phyloP scores from a whole-genome alignment of 2,113 vertebrate genomes.

The Pantherophis guttatus region DNA sequence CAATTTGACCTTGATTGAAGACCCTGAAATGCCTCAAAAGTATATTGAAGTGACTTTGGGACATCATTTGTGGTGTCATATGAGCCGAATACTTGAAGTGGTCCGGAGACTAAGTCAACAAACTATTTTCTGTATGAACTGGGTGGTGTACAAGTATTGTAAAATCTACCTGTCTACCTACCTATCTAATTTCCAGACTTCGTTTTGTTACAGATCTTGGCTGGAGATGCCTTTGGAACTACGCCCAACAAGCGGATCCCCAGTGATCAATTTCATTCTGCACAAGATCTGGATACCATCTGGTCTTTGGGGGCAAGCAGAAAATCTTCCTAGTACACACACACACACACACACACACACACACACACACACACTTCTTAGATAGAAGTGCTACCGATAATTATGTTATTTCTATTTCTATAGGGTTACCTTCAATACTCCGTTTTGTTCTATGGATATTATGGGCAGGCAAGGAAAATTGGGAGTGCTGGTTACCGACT shows the following conservation, averaged over 20 bases:
- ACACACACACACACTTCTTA: background rate
- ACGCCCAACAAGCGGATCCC: slow-evolving; percentile 92
- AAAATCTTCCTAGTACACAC: slow-evolving; percentile 7
- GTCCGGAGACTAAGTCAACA: background rate
- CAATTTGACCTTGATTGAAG: background rate
- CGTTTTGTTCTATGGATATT: slow-evolving; percentile 95
- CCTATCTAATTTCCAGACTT: background rate
- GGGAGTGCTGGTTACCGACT: slow-evolving; percentile 89
- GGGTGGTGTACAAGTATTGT: background rate
- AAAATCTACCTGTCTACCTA: background rate
- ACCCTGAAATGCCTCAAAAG: background rate
- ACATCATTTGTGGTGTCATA: background rate
- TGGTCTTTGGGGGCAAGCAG: slow-evolving; percentile 95
- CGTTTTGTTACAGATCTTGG: slow-evolving; percentile 79
- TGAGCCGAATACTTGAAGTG: background rate
- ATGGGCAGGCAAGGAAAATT: slow-evolving; percentile 86
- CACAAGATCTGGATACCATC: slow-evolving; percentile 96
- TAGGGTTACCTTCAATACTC: slow-evolving; percentile 98
- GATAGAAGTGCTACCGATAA: background rate
- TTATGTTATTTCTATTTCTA: background rate
- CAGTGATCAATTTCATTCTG: slow-evolving; percentile 77
- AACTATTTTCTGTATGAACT: background rate
- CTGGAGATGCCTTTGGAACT: slow-evolving; percentile 88
- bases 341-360: background rate
- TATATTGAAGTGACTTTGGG: background rate